Evolutionary conservation across 2,113 vertebrate species (phyloP).

Genomic region (Diadophis punctatus): DNA sequence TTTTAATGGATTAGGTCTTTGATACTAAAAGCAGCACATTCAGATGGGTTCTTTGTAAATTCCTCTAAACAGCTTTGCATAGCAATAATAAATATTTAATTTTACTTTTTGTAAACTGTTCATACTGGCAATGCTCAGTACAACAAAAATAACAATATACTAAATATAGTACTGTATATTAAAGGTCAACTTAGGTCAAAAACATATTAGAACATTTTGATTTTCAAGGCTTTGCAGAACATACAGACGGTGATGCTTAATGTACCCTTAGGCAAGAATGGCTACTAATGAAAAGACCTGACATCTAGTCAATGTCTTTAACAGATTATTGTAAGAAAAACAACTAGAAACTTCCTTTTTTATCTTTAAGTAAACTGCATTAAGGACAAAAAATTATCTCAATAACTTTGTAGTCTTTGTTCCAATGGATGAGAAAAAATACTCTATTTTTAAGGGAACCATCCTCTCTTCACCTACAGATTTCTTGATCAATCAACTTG

Average conservation of each 20-base stretch:
- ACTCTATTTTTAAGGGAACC: neutral
- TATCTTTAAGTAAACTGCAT: neutral
- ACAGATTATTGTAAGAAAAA: conserved; percentile 3
- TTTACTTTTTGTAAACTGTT: neutral
- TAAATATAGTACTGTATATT: neutral
- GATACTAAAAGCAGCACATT: neutral
- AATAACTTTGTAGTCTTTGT: neutral
- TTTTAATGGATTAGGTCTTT: neutral
- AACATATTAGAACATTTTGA: neutral
- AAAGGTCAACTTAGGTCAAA: neutral
- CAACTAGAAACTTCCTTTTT: neutral
- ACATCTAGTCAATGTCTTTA: conserved; percentile 39
- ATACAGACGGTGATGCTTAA: neutral
- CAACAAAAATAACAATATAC: neutral
- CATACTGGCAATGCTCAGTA: neutral
- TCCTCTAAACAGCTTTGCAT: neutral
- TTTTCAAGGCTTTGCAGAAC: neutral
- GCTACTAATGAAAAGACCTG: neutral
- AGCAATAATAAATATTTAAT: neutral
- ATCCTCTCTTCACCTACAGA: neutral
- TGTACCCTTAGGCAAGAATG: neutral
- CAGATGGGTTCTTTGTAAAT: neutral
- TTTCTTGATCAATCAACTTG: neutral
- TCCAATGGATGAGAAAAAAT: neutral
- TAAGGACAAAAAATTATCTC: neutral